These are phyloP conservation scores for Nephrotoma flavescens DNA, from an alignment of 2,888 invertebrate genomes.

Conservation along the genomic window DNA sequence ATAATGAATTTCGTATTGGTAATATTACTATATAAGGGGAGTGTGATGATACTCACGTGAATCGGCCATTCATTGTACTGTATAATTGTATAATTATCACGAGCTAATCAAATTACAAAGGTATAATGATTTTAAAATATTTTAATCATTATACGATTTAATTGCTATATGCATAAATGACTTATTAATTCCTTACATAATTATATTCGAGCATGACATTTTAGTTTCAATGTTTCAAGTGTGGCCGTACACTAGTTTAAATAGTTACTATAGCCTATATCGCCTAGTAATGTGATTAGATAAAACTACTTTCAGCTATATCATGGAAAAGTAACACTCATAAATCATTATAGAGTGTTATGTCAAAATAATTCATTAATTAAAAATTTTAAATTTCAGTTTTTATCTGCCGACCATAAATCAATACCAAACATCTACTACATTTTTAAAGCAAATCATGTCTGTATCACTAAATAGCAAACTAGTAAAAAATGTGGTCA, in stretches of 20 bases:
- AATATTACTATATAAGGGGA: neutral
- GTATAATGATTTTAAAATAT: neutral
- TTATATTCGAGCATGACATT: no score
- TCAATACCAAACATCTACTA: neutral
- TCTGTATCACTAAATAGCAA: neutral
- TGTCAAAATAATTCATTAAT: no score
- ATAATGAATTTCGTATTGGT: neutral
- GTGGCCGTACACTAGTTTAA: no score
- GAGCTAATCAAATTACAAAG: neutral
- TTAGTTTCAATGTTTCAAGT: no score
- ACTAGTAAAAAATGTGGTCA: neutral
- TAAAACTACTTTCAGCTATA: no score
- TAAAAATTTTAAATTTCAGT: neutral
- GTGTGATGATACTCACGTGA: neutral
- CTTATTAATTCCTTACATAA: no score
- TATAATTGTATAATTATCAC: neutral
- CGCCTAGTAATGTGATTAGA: no score
- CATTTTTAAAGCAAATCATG: neutral
- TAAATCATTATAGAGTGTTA: no score
- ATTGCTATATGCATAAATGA: neutral
- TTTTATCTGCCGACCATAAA: neutral
- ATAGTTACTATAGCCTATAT: no score
- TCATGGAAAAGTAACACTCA: no score
- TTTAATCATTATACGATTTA: neutral
- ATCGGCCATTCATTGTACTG: neutral